Base-by-base conservation (phyloP, 2,888 invertebrate genomes). In the Parelbella ahira region DNA sequence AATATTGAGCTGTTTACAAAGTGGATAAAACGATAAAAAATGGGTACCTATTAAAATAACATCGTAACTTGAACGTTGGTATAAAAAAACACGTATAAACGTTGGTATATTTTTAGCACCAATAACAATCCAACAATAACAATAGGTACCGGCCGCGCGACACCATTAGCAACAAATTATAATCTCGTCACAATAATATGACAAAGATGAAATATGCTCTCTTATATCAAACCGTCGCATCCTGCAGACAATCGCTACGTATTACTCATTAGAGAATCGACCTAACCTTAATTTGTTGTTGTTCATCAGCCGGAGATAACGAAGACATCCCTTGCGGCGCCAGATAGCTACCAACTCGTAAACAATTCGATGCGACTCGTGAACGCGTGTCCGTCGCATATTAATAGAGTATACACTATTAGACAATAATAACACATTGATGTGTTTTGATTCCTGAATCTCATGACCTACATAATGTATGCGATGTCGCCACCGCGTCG, bases 271-370 rank as follows among this genome's bases (percentile, higher is more conserved):
- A 60, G 50, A 66, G 54, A 66, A 60, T 68, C 64, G 58, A 58
- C 58, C 58, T 69, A 74, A 66, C 66, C 64, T 67, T 69, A 71
- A 68, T 69, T 60, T 68, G 66, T 66, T 74, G 68, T 74, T 73
- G 59, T 68, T 66, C 58, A 59, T 53, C 42, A 53, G 37, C 49
- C 42, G 33, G 37, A 48, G 68, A 68, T 71, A 70, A 60, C 49
- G 49, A 53, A 61, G 60, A 60, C 67, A 68, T 60, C 60, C 63
- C 64, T 61, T 50, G 41, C 44, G 58, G 55, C 63, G 63, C 59
- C 60, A 56, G 63, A 64, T 66, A 47, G 37, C 33, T n/a, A 25
- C 25, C 12, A 34, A 24, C 37, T 49, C 52, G 60, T 62, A 68
- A 68, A 66, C 63, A 66, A 61, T 49, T 48, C 47, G 49, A 53